Percentiles rank a stretch among this genome's conserved stretches.
phyloP scores from a whole-genome alignment of 2,113 vertebrate species.

The Brachyhypopomus gauderio region DNA sequence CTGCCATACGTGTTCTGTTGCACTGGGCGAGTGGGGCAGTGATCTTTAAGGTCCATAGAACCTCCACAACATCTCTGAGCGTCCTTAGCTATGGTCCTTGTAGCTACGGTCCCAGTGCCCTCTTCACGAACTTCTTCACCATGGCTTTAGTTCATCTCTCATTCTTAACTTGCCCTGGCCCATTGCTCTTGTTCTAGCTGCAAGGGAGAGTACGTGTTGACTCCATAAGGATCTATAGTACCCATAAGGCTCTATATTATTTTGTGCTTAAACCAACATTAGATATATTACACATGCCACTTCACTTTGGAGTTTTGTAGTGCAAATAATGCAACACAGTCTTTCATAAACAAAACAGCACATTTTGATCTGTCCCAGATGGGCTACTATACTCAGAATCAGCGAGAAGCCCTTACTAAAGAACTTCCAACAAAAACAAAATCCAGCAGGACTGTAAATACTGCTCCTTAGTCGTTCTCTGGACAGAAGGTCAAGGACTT shows the following conservation, averaged over 20 bases:
- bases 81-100: neutral
- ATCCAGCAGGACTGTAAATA: neutral
- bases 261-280: constrained; percentile 33
- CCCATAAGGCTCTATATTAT: constrained; percentile 13
- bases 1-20: too few relatives aligned
- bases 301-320: constrained; percentile 10
- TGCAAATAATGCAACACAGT: constrained; percentile 19
- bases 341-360: constrained; percentile 17
- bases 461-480: constrained; percentile 12
- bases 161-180: constrained; percentile 2
- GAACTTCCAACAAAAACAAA: constrained; percentile 34
- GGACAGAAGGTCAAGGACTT: constrained; percentile 12
- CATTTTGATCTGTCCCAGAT: constrained; percentile 45
- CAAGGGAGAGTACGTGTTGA: neutral
- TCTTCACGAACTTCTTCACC: constrained; percentile 13
- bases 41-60: neutral
- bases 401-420: neutral
- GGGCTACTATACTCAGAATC: neutral
- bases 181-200: neutral
- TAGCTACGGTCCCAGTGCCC: constrained; percentile 17
- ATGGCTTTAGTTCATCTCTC: constrained; percentile 32
- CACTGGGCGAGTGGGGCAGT: neutral
- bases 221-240: constrained; percentile 11
- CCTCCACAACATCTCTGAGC: neutral
- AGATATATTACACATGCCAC: constrained; percentile 8